Evolutionary conservation across 64 coral and sea anemone species (phyloP).

Genomic region (Cladopsammia gracilis): DNA sequence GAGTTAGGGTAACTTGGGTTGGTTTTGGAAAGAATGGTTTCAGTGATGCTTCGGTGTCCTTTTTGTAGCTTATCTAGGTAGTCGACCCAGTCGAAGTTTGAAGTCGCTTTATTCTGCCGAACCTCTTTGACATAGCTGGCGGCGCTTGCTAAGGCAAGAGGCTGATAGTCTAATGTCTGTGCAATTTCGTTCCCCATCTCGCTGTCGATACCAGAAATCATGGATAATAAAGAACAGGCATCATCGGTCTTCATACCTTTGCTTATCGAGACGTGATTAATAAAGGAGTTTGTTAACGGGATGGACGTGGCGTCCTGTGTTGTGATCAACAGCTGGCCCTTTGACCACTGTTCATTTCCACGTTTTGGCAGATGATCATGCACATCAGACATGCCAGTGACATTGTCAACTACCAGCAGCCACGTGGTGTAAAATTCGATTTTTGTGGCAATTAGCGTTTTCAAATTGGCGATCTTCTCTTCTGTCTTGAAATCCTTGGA

Average conservation of each 20-base stretch:
- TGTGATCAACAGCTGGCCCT: background rate
- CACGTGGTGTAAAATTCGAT: background rate
- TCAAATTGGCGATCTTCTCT: conserved; percentile 13
- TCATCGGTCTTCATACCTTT: background rate
- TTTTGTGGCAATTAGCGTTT: background rate
- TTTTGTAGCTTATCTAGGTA: conserved; percentile 1
- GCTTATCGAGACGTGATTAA: background rate
- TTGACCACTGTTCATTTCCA: background rate
- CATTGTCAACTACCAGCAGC: background rate
- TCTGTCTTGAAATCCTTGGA: background rate
- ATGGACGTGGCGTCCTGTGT: background rate
- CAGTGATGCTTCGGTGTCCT: background rate
- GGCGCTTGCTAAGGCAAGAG: conserved; percentile 12
- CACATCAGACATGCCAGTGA: too few species aligned
- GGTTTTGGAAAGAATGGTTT: background rate
- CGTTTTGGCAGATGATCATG: background rate
- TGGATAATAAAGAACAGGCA: background rate
- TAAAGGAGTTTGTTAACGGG: background rate
- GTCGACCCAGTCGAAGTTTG: background rate
- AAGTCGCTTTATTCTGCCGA: background rate
- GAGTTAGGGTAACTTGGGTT: background rate
- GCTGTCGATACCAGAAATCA: background rate
- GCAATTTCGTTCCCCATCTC: background rate
- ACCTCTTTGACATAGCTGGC: background rate
- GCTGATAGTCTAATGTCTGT: background rate